Conservation (phyloP, 2,797 vertebrate species). For the Alauda arvensis region DNA sequence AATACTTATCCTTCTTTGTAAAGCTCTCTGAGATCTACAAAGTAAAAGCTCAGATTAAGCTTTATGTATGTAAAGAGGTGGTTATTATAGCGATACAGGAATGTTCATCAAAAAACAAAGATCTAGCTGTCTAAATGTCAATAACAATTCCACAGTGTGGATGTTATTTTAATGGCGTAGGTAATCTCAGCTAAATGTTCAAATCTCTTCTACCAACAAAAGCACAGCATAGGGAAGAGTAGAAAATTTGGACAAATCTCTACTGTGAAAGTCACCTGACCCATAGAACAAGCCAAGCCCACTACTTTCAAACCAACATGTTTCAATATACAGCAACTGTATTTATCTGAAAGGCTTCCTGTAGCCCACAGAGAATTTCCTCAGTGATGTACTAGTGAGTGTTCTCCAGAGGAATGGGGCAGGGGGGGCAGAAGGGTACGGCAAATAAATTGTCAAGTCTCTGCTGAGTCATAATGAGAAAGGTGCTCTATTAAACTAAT, state of each 20-base stretch:
- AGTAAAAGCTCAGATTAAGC: constrained; percentile 18
- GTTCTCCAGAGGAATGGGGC: neutral
- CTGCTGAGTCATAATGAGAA: constrained; percentile 21
- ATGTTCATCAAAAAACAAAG: constrained; percentile 43
- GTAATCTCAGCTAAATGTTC: constrained; percentile 51
- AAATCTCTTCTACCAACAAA: constrained; percentile 57
- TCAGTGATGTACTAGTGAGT: neutral
- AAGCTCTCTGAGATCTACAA: constrained; percentile 21
- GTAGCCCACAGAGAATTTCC: neutral
- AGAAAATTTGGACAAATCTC: constrained; percentile 27
- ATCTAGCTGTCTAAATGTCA: constrained; percentile 42
- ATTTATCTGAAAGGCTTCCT: neutral
- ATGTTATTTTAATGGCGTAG: constrained; percentile 5
- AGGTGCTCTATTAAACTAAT: constrained; percentile 31
- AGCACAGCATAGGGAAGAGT: neutral
- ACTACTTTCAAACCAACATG: neutral
- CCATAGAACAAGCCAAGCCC: neutral
- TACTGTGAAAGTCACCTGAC: neutral
- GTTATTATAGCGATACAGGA: constrained; percentile 9
- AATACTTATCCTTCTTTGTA: constrained; percentile 41
- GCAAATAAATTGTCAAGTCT: constrained; percentile 9
- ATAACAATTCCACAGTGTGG: constrained; percentile 21
- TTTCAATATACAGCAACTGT: neutral
- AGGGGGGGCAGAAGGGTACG: neutral
- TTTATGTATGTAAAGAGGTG: constrained; percentile 6